Evolutionary conservation across 2,888 invertebrate genomes (phyloP), one percentile per base, ranked within the genome.

Genomic region (Mesochorus sp.): DNA sequence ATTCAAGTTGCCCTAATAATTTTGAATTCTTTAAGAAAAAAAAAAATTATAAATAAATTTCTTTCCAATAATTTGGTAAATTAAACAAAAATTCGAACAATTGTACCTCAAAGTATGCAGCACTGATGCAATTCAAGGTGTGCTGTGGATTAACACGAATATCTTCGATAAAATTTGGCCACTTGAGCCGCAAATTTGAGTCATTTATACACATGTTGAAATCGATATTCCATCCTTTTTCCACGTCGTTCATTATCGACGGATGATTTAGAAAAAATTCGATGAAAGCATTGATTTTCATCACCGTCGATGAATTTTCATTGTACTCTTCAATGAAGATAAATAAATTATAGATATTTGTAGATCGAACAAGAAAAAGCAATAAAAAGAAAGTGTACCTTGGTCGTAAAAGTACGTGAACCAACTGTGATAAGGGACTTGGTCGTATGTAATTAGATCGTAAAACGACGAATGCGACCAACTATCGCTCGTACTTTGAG

Each of bases 371-470:
- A n/a, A n/a, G n/a, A n/a, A n/a, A n/a, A n/a, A n/a, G n/a, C n/a
- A n/a, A n/a, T n/a, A n/a, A n/a, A n/a, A n/a, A n/a, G 31, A 31
- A 14, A 19, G 1, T 14, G 81, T 89, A 93, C 94, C 93, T 92
- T 94, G 94, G 62, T 93, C 92, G 24, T 95, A 94, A 89, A 96
- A 95, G 90, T 97, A 97, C 2, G 95, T 90, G 80, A 94, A 94
- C 95, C 96, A 96, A 19, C 94, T 93, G 82, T 93, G 92, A 88
- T 94, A 95, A 1, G 92, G 92, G 26, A 85, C 76, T 70, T 71
- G 66, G 24, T 78, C 24, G 31, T 47, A 49, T 4, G 62, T 70
- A 2, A 57, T 6, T 3, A 76, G 55, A 37, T 62, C 17, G 55
- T 49, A 39, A 31, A 62, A 70, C 12, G 62, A 76, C 17, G n/a